These are phyloP conservation scores for Gnatocerus cornutus DNA, from an alignment of 2,888 invertebrate genomes.

Conservation along the genomic window DNA sequence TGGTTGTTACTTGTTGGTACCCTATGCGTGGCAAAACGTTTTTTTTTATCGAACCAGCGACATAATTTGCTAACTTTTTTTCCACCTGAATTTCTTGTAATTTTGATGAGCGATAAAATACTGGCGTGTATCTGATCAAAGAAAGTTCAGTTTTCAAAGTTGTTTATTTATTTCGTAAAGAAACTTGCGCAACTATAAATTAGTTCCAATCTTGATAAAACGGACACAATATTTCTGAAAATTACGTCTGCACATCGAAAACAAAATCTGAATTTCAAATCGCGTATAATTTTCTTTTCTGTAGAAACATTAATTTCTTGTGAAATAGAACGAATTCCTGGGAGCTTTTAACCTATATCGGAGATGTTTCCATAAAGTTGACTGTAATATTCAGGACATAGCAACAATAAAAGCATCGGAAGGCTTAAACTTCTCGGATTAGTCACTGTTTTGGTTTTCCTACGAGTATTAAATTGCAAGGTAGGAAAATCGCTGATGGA, in stretches of 20 bases:
- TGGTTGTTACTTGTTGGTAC: too few species aligned
- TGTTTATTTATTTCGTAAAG: too few species aligned
- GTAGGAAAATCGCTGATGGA: too few species aligned
- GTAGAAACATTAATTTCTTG: conserved; percentile 4
- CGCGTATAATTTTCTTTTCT: conserved; percentile 8
- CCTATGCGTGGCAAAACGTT: too few species aligned
- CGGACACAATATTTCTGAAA: too few species aligned
- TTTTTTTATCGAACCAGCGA: not conserved
- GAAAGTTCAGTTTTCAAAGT: too few species aligned
- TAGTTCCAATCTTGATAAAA: not conserved
- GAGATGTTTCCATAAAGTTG: conserved; percentile 17
- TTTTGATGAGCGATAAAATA: not conserved
- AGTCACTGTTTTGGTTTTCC: conserved; percentile 27
- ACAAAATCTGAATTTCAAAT: conserved; percentile 16
- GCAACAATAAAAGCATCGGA: conserved; percentile 17
- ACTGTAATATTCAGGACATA: conserved; percentile 16
- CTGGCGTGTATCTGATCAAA: not conserved
- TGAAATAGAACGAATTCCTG: conserved; percentile 8
- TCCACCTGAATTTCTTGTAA: not conserved
- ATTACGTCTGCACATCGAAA: not conserved
- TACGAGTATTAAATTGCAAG: conserved; percentile 23
- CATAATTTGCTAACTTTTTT: not conserved
- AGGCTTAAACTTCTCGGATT: conserved; percentile 14
- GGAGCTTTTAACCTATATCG: conserved; percentile 23
- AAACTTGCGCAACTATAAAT: not conserved